Conservation (phyloP, 2,113 vertebrate species). For the Pseudorasbora parva region DNA sequence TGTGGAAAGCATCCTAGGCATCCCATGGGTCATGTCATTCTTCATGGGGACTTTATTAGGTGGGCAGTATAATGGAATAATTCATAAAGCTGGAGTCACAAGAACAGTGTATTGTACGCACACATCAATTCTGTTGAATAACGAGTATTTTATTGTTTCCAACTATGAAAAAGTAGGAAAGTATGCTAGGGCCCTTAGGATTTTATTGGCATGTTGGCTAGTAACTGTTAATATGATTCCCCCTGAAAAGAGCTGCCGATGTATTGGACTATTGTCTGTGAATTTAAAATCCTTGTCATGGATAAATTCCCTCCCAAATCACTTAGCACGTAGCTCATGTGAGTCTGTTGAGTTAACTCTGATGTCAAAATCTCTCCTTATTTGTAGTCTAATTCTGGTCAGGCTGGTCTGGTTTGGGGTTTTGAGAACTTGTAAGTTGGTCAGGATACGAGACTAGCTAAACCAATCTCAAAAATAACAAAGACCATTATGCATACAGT, state of each 20-base stretch:
- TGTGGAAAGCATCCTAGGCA: conserved; percentile 47
- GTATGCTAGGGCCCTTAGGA: conserved; percentile 39
- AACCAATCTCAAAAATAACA: not conserved
- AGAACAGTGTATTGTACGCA: not conserved
- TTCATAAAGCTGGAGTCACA: conserved; percentile 1
- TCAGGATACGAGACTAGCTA: not conserved
- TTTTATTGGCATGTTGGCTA: conserved; percentile 16
- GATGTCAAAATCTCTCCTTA: not conserved
- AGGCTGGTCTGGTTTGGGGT: not conserved
- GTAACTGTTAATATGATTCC: conserved; percentile 28
- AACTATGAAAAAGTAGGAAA: conserved; percentile 30
- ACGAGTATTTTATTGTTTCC: conserved; percentile 14
- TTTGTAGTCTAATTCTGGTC: not conserved
- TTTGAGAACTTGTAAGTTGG: not conserved
- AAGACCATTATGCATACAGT: not conserved
- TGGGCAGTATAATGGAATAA: conserved; percentile 15
- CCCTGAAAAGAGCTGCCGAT: conserved; percentile 8
- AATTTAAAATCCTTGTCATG: conserved; percentile 29
- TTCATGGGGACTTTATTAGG: conserved; percentile 12
- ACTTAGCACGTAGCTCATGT: conserved; percentile 21
- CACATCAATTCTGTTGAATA: conserved; percentile 37
- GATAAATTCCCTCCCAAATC: conserved; percentile 45
- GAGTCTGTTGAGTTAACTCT: conserved; percentile 17
- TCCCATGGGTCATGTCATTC: conserved; percentile 47
- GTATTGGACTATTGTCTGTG: conserved; percentile 31